A percentile compares a stretch with the other conserved stretches of the same genome.
Conservation (phyloP, 2,113 vertebrate species). For the Laterallus jamaicensis region DNA sequence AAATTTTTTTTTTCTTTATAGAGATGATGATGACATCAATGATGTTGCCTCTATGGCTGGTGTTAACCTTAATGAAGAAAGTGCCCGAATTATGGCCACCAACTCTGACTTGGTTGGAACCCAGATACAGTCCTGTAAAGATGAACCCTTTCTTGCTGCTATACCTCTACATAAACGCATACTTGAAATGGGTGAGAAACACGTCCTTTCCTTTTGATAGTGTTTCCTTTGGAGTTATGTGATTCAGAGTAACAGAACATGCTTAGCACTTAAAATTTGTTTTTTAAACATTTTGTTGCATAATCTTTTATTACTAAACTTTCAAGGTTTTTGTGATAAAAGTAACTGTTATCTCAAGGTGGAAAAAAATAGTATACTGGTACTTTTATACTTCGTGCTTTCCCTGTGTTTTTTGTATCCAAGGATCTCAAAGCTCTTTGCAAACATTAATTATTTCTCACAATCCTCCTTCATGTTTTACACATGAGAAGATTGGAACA, state of each 20-base stretch:
- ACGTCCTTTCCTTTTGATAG: background rate
- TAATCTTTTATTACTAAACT: background rate
- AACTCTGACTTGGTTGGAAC: conserved; percentile 86
- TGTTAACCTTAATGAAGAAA: conserved; percentile 88
- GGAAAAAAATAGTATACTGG: background rate
- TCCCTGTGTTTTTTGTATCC: conserved; percentile 2
- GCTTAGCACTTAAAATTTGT: background rate
- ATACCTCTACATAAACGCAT: conserved; percentile 84
- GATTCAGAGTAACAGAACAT: background rate
- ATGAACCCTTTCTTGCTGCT: conserved; percentile 86
- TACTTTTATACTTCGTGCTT: conserved; percentile 3
- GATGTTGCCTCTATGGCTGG: conserved; percentile 89
- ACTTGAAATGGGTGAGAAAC: conserved; percentile 82
- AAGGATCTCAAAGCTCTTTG: conserved; percentile 48
- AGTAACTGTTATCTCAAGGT: background rate
- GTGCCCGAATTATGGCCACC: conserved; percentile 84
- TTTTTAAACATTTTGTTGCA: background rate
- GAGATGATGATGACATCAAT: conserved; percentile 89
- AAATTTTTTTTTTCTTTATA: conserved; percentile 29
- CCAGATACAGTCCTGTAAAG: conserved; percentile 86
- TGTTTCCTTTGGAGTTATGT: background rate
- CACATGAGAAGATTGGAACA: conserved; percentile 29
- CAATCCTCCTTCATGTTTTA: conserved; percentile 41
- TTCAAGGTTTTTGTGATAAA: conserved; percentile 35
- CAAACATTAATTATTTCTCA: conserved; percentile 60